Base-by-base conservation (phyloP, 2,797 vertebrate species). In the Rhabdophis nuchalis region DNA sequence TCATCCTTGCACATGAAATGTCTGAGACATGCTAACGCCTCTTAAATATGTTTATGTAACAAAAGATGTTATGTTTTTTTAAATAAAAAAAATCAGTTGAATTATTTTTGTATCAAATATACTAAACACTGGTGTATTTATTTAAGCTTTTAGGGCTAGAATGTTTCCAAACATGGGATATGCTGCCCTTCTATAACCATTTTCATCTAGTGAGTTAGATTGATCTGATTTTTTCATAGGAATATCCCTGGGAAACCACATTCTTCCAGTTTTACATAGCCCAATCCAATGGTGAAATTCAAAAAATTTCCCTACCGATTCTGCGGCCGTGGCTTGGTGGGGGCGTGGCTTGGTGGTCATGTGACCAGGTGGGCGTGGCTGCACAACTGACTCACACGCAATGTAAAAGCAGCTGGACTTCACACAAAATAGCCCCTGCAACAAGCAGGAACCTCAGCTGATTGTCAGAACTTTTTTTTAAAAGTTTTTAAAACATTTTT, bases 121-220 rank as follows among this genome's bases (percentile, higher is more conserved):
- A 64, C 68, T 89, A 54, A 89, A n/a, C 12, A n/a, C 29, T 12
- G 25, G 88, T 18, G 12, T 54, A 13, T 89, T 54, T 68, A 54
- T 72, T 72, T 54, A 16, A 53, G 56, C 2, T 60, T 68, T 32
- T 52, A 86, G 46, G 50, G 85, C 4, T 86, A 16, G 50, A 53
- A 53, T 53, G 2, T 25, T 68, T 68, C 27, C 50, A 36, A 36
- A 12, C 32, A 20, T 68, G 32, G 23, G 14, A 41, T 64, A 60
- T 61, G 11, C 36, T 61, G 27, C 41, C 61, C 23, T 61, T 88
- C 13, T 27, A 25, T 9, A 36, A 36, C 50, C 61, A 36, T 23
- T 13, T 56, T 0, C 54, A 88, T 85, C 90, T 91, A 93, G 18
- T 87, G 68, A 91, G 82, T 94, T 60, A 5, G 72, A 95, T 32